These are phyloP conservation scores for Leucania comma DNA, from an alignment of 2,888 invertebrate species.

Conservation along the genomic window DNA sequence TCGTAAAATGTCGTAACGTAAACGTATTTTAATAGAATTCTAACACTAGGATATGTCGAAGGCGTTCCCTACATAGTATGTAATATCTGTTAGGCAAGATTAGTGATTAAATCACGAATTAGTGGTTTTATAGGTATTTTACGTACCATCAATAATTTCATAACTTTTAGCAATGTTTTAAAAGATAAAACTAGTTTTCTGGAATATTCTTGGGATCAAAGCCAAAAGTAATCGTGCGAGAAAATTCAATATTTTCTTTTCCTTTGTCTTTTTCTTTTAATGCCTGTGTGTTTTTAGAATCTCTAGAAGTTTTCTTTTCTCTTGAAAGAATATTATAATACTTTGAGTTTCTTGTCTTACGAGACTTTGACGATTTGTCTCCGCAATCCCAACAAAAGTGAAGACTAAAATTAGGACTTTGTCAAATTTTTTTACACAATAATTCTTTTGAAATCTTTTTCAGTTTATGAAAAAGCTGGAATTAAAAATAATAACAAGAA, in stretches of 20 bases:
- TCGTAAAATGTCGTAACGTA: slow-evolving; percentile 56
- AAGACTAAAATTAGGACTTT: not conserved
- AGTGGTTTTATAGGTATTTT: slow-evolving; percentile 38
- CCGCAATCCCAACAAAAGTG: not conserved
- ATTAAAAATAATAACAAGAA: no score
- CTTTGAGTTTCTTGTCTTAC: slow-evolving; percentile 10
- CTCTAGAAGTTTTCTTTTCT: slow-evolving; percentile 19
- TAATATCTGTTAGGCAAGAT: not conserved
- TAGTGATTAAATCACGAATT: slow-evolving; percentile 41
- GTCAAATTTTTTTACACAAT: no score
- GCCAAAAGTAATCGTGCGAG: slow-evolving; percentile 15
- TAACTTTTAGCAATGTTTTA: slow-evolving; percentile 6
- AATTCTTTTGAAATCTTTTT: no score
- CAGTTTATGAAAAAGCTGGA: no score
- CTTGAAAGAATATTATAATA: slow-evolving; percentile 12
- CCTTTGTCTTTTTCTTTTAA: slow-evolving; percentile 24
- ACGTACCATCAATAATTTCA: slow-evolving; percentile 30
- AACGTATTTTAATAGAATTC: slow-evolving; percentile 46
- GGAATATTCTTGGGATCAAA: slow-evolving; percentile 1
- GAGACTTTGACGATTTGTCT: slow-evolving; percentile 11
- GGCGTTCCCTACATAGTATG: not conserved
- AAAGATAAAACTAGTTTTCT: slow-evolving; percentile 1
- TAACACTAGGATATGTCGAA: slow-evolving; percentile 10
- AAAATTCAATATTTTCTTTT: slow-evolving; percentile 21
- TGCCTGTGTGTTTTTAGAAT: slow-evolving; percentile 17